These are phyloP conservation scores for Drosophila micromelanica DNA, from an alignment of 1,140 invertebrate genomes.

Conservation along the genomic window DNA sequence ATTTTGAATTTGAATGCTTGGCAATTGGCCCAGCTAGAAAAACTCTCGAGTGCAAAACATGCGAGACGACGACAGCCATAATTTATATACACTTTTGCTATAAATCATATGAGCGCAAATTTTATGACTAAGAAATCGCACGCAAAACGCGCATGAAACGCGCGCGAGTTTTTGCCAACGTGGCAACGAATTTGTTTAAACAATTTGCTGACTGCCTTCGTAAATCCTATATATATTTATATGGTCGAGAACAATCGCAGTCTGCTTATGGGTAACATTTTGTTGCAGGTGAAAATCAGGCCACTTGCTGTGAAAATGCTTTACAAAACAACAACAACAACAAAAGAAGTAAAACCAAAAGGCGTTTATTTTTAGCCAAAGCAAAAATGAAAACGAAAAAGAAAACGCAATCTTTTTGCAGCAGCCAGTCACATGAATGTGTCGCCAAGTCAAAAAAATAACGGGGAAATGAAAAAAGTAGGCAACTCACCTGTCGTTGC, in stretches of 20 bases:
- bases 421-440: background rate
- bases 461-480: background rate
- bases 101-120: slow-evolving; percentile 13
- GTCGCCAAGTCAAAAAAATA: slow-evolving; percentile 1
- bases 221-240: slow-evolving; percentile 1
- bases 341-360: background rate
- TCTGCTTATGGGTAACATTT: background rate
- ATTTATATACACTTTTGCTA: background rate
- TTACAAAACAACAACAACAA: background rate
- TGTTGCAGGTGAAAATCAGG: slow-evolving; percentile 38
- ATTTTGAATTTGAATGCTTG: slow-evolving; percentile 36
- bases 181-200: slow-evolving; percentile 27
- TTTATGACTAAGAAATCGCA: slow-evolving; percentile 62
- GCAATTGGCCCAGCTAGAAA: slow-evolving; percentile 36
- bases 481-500: slow-evolving; percentile 14
- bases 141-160: slow-evolving; percentile 37
- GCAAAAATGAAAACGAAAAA: slow-evolving; percentile 48
- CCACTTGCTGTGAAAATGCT: slow-evolving; percentile 23
- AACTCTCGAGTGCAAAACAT: slow-evolving; percentile 12
- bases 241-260: slow-evolving; percentile 16
- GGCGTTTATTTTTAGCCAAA: slow-evolving; percentile 31
- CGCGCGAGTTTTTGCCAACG: slow-evolving; percentile 26
- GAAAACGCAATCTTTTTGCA: slow-evolving; percentile 3
- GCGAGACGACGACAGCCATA: slow-evolving; percentile 23
- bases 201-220: background rate